Evolutionary conservation across 2,113 vertebrate species (phyloP), one percentile per base, ranked within the genome.

Genomic region (Ibidorhyncha struthersii): DNA sequence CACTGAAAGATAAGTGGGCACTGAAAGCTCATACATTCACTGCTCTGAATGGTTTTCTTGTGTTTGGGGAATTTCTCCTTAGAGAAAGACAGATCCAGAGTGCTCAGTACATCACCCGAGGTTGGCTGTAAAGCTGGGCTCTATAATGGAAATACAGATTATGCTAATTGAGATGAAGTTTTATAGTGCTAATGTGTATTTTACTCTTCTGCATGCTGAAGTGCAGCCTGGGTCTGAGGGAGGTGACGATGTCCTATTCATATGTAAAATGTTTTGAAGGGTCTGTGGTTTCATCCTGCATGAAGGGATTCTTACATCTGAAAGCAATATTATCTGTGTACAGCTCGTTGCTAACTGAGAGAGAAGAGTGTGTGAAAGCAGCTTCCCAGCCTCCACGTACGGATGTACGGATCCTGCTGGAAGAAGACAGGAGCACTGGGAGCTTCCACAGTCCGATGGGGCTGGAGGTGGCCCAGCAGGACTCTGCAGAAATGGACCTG

Each of bases 101-200:
- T 14, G 34, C 83, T 87, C 81, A 58, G 80, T 91, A 36, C n/a
- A 55, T 93, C 91, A 77, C 66, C 56, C 27, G 0, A 59, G 27
- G 56, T 0, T 92, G 80, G 27, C 36, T 93, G 61, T 71, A 78
- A 94, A 88, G 88, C 76, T 41, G 58, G 70, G 77, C 74, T 94
- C 93, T 95, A 80, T 96, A 82, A 94, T 95, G 93, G 93, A 95
- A 97, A 95, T 94, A 97, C 61, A 96, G 89, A 93, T 97, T 97
- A 94, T 97, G 94, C 84, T 96, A 96, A 97, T 94, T 82, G 77
- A 70, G 81, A 72, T 30, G 32, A 87, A 73, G 91, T 97, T 96
- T 96, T 97, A 82, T 96, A 66, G 95, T 95, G 96, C 94, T 96
- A 93, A 95, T 95, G 86, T 94, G 58, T 93, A 21, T 95, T 89